These are phyloP conservation scores for Aspidiotus rigidus DNA, from an alignment of 2,888 invertebrate genomes.

Conservation along the genomic window DNA sequence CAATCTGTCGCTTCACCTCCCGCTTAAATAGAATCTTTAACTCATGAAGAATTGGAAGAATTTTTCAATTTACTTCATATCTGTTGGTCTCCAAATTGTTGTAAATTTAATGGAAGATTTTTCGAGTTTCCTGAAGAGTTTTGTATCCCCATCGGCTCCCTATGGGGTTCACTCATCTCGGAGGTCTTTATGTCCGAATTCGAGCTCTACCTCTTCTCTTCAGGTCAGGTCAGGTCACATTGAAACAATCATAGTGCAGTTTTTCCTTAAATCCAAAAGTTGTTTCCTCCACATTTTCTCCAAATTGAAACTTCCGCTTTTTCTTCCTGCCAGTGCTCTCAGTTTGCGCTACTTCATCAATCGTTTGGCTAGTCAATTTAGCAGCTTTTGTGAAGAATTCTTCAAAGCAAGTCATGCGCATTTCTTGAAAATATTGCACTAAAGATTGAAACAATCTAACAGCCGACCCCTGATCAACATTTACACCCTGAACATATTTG, in stretches of 20 bases:
- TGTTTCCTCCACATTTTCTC: constrained; percentile 4
- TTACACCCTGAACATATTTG: constrained; percentile 14
- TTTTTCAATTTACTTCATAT: no score
- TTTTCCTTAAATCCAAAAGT: constrained; percentile 6
- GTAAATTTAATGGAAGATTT: no score
- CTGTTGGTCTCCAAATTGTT: no score
- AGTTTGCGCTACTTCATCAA: constrained; percentile 13
- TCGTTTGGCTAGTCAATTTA: neutral
- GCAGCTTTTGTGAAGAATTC: constrained; percentile 13
- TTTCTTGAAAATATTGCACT: constrained; percentile 1
- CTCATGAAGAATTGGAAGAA: no score
- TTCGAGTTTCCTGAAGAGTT: no score
- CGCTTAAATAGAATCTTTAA: no score
- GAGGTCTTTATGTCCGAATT: no score
- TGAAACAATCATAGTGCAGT: constrained; percentile 14
- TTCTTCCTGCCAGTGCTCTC: constrained; percentile 4
- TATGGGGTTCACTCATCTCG: no score
- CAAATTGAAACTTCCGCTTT: constrained; percentile 10
- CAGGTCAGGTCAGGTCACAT: no score
- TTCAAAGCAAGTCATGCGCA: constrained; percentile 9
- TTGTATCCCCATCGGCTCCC: no score
- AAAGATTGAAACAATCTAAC: constrained; percentile 1
- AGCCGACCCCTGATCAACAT: constrained; percentile 13
- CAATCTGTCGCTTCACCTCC: no score
- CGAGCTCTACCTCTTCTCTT: neutral